Percentiles rank a stretch among this genome's conserved stretches.
phyloP scores from a whole-genome alignment of 2,888 invertebrate species.

The Volucella inanis region DNA sequence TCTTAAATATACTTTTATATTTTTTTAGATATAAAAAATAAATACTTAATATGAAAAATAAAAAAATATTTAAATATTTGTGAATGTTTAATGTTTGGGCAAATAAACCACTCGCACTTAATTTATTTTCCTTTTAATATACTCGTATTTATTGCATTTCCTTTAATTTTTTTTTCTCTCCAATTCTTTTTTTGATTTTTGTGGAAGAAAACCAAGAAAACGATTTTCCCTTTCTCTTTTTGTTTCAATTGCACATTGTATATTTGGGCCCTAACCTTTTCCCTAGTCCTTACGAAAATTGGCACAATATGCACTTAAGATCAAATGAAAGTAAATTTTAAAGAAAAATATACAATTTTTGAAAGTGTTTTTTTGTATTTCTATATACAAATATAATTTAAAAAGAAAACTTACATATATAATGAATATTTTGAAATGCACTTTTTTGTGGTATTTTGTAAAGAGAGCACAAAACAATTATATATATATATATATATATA shows the following conservation, averaged over 20 bases:
- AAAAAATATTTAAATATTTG: slow-evolving; percentile 66
- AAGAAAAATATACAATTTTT: slow-evolving; percentile 43
- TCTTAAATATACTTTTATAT: neutral
- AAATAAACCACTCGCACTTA: slow-evolving; percentile 71
- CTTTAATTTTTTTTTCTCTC: slow-evolving; percentile 17
- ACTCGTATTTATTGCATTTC: slow-evolving; percentile 36
- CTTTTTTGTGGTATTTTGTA: slow-evolving; percentile 75
- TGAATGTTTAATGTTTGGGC: slow-evolving; percentile 72
- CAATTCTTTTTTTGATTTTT: slow-evolving; percentile 48
- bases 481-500: slow-evolving; percentile 11
- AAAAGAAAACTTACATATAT: slow-evolving; percentile 19
- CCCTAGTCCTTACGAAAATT: slow-evolving; percentile 48
- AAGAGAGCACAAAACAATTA: slow-evolving; percentile 70
- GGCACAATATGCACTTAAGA: slow-evolving; percentile 71
- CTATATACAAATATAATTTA: slow-evolving; percentile 24
- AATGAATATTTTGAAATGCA: slow-evolving; percentile 69
- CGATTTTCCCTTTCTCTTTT: slow-evolving; percentile 1
- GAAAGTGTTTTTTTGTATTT: slow-evolving; percentile 61
- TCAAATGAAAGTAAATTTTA: slow-evolving; percentile 21
- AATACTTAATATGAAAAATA: slow-evolving; percentile 24
- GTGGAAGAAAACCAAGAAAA: slow-evolving; percentile 14
- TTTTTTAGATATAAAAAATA: slow-evolving; percentile 32
- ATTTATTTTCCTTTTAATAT: slow-evolving; percentile 29
- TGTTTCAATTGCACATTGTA: slow-evolving; percentile 53
- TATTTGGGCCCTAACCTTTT: slow-evolving; percentile 29